Evolutionary conservation across 2,113 vertebrate species (phyloP), one percentile per base, ranked within the genome.

Genomic region (Gulo gulo): DNA sequence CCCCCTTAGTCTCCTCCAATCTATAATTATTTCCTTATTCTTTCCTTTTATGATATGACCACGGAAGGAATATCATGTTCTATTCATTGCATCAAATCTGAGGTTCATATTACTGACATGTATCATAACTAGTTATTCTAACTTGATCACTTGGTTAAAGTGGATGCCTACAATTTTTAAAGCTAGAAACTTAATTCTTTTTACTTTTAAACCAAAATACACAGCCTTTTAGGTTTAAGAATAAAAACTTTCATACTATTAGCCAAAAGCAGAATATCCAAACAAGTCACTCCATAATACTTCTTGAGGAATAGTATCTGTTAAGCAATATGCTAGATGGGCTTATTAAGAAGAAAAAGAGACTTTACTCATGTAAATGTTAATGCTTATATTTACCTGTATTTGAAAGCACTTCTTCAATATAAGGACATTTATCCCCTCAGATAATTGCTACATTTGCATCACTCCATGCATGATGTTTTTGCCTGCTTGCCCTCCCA

Each of bases 321-420:
- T 42, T 93, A 80, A 94, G 16, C n/a, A 26, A 3, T 69, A 76
- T 76, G 36, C 24, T 87, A 86, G 39, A 15, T 80, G 26, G 14
- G 14, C 23, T 93, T 34, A 57, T 88, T 74, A 89, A 80, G 23
- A 69, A 3, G 14, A 71, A 94, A 91, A 65, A 36, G 3, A 59
- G 4, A 71, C 76, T 92, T 94, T 94, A 42, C 39, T 61, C 94
- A 90, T 63, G 7, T 47, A 94, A 73, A 59, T 80, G 39, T 29
- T 47, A 92, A 59, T 71, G 8, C 24, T 85, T 95, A 84, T 78
- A 88, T 80, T 63, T 76, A 31, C 16, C 10, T 50, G 36, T 79
- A 85, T 91, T 57, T 50, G 5, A 95, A 97, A 95, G 36, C 3
- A 45, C 63, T 92, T 95, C n/a, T 29, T 92, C 45, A 82, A 18